Base-by-base conservation (phyloP, 37 sponge, comb jelly and placozoan genomes). In the Amphimedon queenslandica region DNA sequence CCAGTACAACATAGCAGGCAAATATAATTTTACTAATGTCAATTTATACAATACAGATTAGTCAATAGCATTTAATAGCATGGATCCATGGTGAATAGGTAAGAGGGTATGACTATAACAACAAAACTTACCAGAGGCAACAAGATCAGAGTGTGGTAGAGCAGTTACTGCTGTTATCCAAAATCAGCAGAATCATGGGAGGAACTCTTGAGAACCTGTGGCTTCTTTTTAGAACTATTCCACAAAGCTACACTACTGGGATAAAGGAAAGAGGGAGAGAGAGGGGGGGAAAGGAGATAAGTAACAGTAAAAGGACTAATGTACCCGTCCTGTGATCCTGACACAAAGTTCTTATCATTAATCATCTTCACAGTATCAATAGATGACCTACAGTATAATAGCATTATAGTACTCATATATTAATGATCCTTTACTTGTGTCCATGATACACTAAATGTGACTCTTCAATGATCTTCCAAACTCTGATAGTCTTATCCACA, bases 291-390 rank as follows among this genome's bases (percentile, higher is more conserved):
- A n/a, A n/a, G n/a, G n/a, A n/a, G n/a, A n/a, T n/a, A n/a, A n/a
- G n/a, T n/a, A n/a, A n/a, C n/a, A n/a, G n/a, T n/a, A n/a, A n/a
- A n/a, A n/a, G n/a, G n/a, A n/a, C n/a, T n/a, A n/a, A n/a, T n/a
- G n/a, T n/a, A 90, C 95, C 95, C 95, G 66, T 93, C 91, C 47
- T 97, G 98, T 2, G 94, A 93, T 33, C 98, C 98, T 28, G 92
- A 70, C 1, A 97, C 65, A 64, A 93, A 87, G 70, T 90, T 70
- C 40, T 97, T 91, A 53, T 91, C 91, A 73, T 85, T 97, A 2
- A 97, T 71, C 77, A 90, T 40, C 42, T 81, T 79, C 18, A 93
- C 75, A 71, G 85, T 82, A 58, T 97, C 98, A 23, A 97, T 83
- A 13, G 92, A 88, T 2, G 96, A 60, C 42, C 92, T 94, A 43